phyloP scores from a whole-genome alignment of 2,797 vertebrate species.

The Phaenicophaeus curvirostris region DNA sequence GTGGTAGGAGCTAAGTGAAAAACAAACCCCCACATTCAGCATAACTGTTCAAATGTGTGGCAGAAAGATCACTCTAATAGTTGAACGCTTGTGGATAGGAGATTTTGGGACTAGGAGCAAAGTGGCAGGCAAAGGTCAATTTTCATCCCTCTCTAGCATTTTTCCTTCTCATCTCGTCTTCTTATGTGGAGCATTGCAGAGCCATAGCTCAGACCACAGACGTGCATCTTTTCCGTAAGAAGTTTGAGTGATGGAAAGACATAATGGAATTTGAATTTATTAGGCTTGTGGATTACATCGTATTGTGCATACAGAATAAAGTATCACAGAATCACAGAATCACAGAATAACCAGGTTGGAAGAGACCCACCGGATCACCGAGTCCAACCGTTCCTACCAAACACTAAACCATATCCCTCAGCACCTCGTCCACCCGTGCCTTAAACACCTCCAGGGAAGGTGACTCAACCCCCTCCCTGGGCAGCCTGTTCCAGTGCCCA shows the following conservation, averaged over 20 bases:
- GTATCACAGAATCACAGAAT: too few relatives aligned
- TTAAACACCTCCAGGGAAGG: too few relatives aligned
- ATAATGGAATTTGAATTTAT: neutral
- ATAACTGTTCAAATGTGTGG: neutral
- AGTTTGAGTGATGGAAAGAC: neutral
- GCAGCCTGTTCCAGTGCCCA: too few relatives aligned
- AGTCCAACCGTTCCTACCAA: too few relatives aligned
- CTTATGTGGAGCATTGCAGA: neutral
- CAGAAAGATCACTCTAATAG: neutral
- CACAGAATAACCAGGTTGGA: too few relatives aligned
- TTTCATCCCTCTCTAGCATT: neutral
- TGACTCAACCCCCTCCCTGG: too few relatives aligned
- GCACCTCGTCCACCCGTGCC: too few relatives aligned
- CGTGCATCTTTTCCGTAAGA: neutral
- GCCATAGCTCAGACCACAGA: neutral
- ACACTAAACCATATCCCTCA: too few relatives aligned
- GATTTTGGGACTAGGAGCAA: neutral
- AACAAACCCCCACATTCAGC: neutral
- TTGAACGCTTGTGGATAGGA: neutral
- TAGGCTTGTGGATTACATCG: neutral
- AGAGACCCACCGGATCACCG: too few relatives aligned
- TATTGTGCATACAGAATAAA: neutral
- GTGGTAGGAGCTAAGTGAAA: neutral
- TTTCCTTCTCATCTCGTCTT: neutral
- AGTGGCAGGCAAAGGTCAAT: neutral